Evolutionary conservation across 2,888 invertebrate genomes (phyloP).

Genomic region (Malthinus seriepunctatus): DNA sequence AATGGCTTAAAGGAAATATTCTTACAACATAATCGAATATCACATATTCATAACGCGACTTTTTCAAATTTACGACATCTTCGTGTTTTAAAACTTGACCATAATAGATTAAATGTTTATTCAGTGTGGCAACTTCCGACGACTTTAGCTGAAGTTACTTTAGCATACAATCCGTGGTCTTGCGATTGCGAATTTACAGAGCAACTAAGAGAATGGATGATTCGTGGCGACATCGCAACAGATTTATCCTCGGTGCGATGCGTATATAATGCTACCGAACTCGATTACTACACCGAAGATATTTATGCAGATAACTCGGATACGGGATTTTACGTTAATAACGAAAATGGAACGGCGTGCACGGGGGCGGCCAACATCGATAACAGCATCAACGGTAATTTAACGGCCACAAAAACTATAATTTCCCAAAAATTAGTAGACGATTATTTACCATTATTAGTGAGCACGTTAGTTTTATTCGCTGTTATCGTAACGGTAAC

Average conservation of each 20-base stretch:
- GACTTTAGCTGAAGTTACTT: constrained; percentile 65
- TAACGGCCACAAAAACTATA: constrained; percentile 72
- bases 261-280: constrained; percentile 66
- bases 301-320: constrained; percentile 62
- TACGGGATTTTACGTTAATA: constrained; percentile 63
- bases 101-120: constrained; percentile 71
- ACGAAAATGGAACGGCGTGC: constrained; percentile 66
- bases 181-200: constrained; percentile 82
- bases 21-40: constrained; percentile 74
- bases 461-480: constrained; percentile 70
- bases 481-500: constrained; percentile 68
- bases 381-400: constrained; percentile 71
- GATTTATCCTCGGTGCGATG: constrained; percentile 71
- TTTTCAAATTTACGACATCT: constrained; percentile 69
- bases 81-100: constrained; percentile 69
- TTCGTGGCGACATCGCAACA: constrained; percentile 66
- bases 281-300: constrained; percentile 62
- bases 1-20: constrained; percentile 73
- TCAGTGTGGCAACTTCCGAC: constrained; percentile 74
- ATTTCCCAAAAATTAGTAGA: constrained; percentile 72
- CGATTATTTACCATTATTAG: constrained; percentile 75
- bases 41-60: constrained; percentile 70
- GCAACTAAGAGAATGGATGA: constrained; percentile 76
- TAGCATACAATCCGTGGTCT: constrained; percentile 78
- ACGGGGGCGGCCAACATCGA: constrained; percentile 68